These are phyloP conservation scores for Argyrosomus japonicus DNA, from an alignment of 2,113 vertebrate species.

Conservation along the genomic window DNA sequence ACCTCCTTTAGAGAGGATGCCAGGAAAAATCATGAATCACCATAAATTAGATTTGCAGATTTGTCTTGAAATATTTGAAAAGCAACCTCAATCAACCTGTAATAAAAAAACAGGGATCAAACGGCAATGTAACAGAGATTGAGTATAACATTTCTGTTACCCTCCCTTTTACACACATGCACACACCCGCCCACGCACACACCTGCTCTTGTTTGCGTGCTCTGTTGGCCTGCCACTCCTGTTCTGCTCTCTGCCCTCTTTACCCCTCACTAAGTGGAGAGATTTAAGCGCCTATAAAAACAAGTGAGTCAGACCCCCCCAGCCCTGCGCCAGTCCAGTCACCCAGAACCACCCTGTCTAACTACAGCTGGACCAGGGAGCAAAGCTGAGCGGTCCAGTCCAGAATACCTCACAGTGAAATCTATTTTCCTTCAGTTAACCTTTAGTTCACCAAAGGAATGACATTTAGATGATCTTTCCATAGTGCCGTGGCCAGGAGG, in stretches of 20 bases:
- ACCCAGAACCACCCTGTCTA: slow-evolving; percentile 55
- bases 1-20: not conserved
- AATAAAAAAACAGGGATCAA: slow-evolving; percentile 21
- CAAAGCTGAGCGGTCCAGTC: slow-evolving; percentile 24
- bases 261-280: slow-evolving; percentile 42
- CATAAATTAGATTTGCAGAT: slow-evolving; percentile 12
- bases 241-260: slow-evolving; percentile 19
- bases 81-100: not conserved
- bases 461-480: slow-evolving; percentile 61
- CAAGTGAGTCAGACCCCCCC: slow-evolving; percentile 67
- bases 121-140: slow-evolving; percentile 15
- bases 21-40: slow-evolving; percentile 28
- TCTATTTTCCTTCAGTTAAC: slow-evolving; percentile 61
- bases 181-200: slow-evolving; percentile 23
- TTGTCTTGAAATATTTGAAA: not conserved
- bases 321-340: slow-evolving; percentile 46
- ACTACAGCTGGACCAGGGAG: slow-evolving; percentile 49
- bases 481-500: slow-evolving; percentile 33
- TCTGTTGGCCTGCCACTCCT: slow-evolving; percentile 25
- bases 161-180: not conserved
- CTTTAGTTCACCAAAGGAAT: slow-evolving; percentile 48
- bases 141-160: slow-evolving; percentile 1
- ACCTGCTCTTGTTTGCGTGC: slow-evolving; percentile 29
- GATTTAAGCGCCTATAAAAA: slow-evolving; percentile 61
- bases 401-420: slow-evolving; percentile 63